These are phyloP conservation scores for Melanocharis versteri DNA, from an alignment of 2,113 vertebrate genomes.

Conservation along the genomic window DNA sequence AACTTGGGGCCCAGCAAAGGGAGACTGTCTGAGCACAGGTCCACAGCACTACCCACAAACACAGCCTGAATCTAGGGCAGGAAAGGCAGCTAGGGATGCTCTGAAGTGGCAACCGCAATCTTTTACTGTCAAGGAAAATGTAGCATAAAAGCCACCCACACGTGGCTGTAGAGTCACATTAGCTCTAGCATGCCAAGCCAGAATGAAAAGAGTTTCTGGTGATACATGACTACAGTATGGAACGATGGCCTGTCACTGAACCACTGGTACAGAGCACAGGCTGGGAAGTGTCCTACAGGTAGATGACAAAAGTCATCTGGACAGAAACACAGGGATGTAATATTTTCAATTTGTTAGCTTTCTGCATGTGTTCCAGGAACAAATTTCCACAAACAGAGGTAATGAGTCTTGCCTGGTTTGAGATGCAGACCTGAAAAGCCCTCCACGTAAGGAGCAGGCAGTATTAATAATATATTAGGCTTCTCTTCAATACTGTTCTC, in stretches of 20 bases:
- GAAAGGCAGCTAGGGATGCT: neutral
- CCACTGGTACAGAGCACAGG: neutral
- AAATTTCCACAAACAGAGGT: neutral
- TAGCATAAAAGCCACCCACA: neutral
- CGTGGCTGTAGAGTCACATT: neutral
- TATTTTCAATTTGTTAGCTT: neutral
- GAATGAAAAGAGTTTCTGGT: neutral
- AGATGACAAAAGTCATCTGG: neutral
- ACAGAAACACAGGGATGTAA: neutral
- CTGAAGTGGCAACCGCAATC: neutral
- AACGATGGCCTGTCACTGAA: neutral
- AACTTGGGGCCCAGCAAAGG: neutral
- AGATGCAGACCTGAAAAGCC: neutral
- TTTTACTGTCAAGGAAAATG: neutral
- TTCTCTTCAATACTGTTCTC: neutral
- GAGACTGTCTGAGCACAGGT: accelerated
- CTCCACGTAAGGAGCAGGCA: neutral
- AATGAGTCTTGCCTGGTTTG: neutral
- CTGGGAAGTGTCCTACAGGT: neutral
- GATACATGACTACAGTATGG: neutral
- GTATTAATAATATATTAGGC: slow-evolving; percentile 36
- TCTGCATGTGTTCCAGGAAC: neutral
- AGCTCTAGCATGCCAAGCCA: neutral
- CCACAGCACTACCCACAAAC: neutral
- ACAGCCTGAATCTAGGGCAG: neutral